A percentile compares a stretch with the other conserved stretches of the same genome.
Conservation (phyloP, 1,140 invertebrate species). For the Orchestia grillus region DNA sequence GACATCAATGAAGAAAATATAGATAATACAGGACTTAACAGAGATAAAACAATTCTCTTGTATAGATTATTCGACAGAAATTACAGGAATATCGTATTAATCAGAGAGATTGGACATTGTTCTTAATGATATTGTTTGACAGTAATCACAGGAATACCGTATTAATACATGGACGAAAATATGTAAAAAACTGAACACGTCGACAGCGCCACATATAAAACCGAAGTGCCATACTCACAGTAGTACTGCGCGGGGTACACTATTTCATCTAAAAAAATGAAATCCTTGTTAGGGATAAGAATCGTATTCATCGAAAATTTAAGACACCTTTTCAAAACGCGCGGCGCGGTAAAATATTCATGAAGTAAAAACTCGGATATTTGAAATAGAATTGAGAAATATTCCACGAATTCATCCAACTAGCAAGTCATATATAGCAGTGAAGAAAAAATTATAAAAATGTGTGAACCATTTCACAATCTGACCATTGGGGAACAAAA, state of each 20-base stretch:
- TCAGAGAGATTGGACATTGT: neutral
- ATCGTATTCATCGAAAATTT: neutral
- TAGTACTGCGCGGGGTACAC: constrained; percentile 6
- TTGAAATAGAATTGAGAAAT: neutral
- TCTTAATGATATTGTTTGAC: neutral
- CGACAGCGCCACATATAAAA: neutral
- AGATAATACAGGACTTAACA: no score
- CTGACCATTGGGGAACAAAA: neutral
- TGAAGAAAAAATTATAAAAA: neutral
- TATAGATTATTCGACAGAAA: no score
- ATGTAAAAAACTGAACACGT: neutral
- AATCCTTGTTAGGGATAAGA: neutral
- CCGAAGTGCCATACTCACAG: neutral
- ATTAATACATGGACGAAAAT: neutral
- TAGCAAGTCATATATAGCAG: neutral
- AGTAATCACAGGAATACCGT: neutral
- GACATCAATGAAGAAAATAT: neutral
- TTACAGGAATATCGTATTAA: no score
- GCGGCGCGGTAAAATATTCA: neutral
- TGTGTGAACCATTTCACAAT: neutral
- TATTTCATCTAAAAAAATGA: constrained; percentile 10
- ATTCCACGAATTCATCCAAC: neutral
- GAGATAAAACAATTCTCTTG: no score
- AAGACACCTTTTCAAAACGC: neutral
- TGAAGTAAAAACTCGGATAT: neutral